Conservation (phyloP, 2,113 vertebrate genomes). For the Cervus canadensis region DNA sequence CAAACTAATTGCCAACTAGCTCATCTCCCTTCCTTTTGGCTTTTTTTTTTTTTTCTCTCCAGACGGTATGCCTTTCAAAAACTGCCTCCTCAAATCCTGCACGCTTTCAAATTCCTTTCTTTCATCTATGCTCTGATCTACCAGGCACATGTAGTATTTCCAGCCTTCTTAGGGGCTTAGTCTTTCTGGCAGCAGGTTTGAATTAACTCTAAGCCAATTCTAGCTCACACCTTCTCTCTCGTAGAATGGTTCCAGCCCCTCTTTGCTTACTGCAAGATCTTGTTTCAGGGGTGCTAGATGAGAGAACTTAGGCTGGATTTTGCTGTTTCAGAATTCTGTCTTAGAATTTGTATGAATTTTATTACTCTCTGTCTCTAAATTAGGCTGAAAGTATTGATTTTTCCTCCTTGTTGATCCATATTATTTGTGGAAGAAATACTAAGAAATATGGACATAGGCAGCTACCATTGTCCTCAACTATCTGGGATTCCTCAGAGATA, state of each 20-base stretch:
- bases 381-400: not conserved
- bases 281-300: not conserved
- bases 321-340: not conserved
- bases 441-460: not conserved
- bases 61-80: not conserved
- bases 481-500: not conserved
- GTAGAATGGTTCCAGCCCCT: too few relatives aligned
- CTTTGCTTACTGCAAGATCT: not conserved
- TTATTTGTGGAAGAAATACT: not conserved
- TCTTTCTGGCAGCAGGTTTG: not conserved
- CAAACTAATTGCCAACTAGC: not conserved
- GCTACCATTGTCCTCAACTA: not conserved
- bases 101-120: not conserved
- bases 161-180: not conserved
- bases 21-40: not conserved
- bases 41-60: too few relatives aligned
- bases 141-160: not conserved
- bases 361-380: not conserved
- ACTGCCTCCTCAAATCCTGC: not conserved
- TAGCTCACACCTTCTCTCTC: not conserved
- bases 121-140: not conserved
- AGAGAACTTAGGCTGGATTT: not conserved
- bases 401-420: not conserved
- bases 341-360: not conserved
- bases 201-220: not conserved